Evolutionary conservation across 2,113 vertebrate genomes (phyloP).

Genomic region (Ctenomys sociabilis): DNA sequence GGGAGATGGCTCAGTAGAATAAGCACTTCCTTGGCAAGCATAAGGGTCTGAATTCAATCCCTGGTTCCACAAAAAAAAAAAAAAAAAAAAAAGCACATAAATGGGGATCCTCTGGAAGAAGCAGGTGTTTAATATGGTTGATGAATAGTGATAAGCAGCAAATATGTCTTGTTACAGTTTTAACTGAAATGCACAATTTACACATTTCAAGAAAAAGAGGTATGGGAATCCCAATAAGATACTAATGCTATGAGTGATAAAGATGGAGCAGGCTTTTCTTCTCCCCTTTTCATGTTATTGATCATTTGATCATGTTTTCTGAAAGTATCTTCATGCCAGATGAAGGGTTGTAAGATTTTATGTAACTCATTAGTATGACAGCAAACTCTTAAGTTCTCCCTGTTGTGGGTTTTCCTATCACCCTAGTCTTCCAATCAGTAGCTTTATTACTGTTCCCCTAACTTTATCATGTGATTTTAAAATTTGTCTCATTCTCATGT

Average conservation of each 20-base stretch:
- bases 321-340: not conserved
- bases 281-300: not conserved
- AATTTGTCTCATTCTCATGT: not conserved
- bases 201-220: not conserved
- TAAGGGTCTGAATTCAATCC: too few relatives aligned
- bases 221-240: not conserved
- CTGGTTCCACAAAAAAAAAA: too few relatives aligned
- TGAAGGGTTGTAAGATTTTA: not conserved
- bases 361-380: not conserved
- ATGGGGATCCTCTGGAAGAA: not conserved
- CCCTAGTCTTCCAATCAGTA: too few relatives aligned
- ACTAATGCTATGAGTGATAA: accelerated
- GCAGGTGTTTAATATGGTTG: not conserved
- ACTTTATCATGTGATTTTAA: not conserved
- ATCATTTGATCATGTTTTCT: not conserved
- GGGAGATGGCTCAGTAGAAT: too few relatives aligned
- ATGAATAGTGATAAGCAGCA: not conserved
- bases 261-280: not conserved
- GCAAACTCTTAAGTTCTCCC: not conserved
- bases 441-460: not conserved
- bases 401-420: not conserved
- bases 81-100: too few relatives aligned
- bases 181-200: not conserved
- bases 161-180: not conserved
- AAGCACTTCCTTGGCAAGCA: too few relatives aligned